Conservation (phyloP, 2,888 invertebrate genomes). For the Ochropleura plecta region DNA sequence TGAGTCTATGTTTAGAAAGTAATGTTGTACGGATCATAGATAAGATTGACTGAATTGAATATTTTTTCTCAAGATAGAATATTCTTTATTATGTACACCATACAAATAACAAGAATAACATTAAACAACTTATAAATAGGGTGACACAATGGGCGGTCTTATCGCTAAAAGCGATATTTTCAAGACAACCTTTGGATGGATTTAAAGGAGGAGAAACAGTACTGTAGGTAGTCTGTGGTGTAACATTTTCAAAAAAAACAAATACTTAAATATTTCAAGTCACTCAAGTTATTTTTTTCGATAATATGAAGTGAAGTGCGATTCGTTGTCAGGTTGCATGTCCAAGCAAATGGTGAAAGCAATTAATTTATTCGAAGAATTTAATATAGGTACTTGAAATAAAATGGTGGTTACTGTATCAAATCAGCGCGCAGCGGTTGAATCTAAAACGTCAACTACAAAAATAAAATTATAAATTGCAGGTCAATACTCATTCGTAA, state of each 20-base stretch:
- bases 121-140: too few relatives aligned
- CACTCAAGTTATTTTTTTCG: too few relatives aligned
- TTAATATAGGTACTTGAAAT: slow-evolving; percentile 11
- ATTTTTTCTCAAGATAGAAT: slow-evolving; percentile 1
- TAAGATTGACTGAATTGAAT: slow-evolving; percentile 14
- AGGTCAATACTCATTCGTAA: slow-evolving; percentile 11
- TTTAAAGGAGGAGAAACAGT: too few relatives aligned
- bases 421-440: not conserved
- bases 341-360: not conserved
- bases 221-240: too few relatives aligned
- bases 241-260: too few relatives aligned
- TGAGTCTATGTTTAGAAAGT: slow-evolving; percentile 60
- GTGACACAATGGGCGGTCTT: too few relatives aligned
- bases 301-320: not conserved
- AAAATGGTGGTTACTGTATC: not conserved
- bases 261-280: too few relatives aligned
- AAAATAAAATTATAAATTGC: slow-evolving; percentile 7
- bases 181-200: too few relatives aligned
- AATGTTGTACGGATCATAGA: slow-evolving; percentile 42
- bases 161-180: too few relatives aligned
- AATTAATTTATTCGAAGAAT: slow-evolving; percentile 21
- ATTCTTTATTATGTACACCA: too few relatives aligned
- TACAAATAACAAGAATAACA: too few relatives aligned
- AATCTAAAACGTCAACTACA: slow-evolving; percentile 13
- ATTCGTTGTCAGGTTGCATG: slow-evolving; percentile 23